Evolutionary conservation across 1,140 invertebrate species (phyloP), one percentile per base, ranked within the genome.

Genomic region (Rhizoglyphus robini): DNA sequence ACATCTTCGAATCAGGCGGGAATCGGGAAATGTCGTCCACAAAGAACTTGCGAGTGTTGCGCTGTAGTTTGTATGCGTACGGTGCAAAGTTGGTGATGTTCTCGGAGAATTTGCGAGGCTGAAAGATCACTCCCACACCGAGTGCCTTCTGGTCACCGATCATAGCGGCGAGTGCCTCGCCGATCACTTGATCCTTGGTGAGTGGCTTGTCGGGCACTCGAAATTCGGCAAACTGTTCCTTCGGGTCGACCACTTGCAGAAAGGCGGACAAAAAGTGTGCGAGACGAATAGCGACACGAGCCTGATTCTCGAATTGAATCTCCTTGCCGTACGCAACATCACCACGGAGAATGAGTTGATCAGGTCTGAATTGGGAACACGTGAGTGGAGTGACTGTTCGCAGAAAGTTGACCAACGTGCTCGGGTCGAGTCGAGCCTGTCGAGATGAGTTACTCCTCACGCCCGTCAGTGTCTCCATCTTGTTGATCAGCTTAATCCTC

Each of bases 81-180:
- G 95, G 94, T 23, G 90, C 94, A 76, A 99, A 99, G 65, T 86
- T 82, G 34, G 90, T 89, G 75, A 70, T 71, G 49, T 76, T 75
- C 74, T 94, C 92, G 0, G 88, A 86, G 75, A 97, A 98, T 77
- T 96, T 95, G 74, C 96, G 93, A 48, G 88, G 81, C 73, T 96
- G 92, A 88, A 93, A 99, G 74, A 86, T 95, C 20, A 86, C 89
- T 30, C 90, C 90, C 66, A 90, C 88, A 5, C 88, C 87, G 84
- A 88, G 89, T 68, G 97, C 87, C 66, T 77, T 87, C 48, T 86
- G 86, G 75, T 97, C 88, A 25, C 90, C 90, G 71, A 96, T 82
- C 0, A 96, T 83, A 54, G 94, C 80, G 20, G 92, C 85, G 20
- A 98, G 74, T 0, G 91, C 94, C 75, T 96, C 90, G 0, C 87